Evolutionary conservation across 2,797 vertebrate genomes (phyloP), one percentile per base, ranked within the genome.

Genomic region (Melanotaenia boesemani): DNA sequence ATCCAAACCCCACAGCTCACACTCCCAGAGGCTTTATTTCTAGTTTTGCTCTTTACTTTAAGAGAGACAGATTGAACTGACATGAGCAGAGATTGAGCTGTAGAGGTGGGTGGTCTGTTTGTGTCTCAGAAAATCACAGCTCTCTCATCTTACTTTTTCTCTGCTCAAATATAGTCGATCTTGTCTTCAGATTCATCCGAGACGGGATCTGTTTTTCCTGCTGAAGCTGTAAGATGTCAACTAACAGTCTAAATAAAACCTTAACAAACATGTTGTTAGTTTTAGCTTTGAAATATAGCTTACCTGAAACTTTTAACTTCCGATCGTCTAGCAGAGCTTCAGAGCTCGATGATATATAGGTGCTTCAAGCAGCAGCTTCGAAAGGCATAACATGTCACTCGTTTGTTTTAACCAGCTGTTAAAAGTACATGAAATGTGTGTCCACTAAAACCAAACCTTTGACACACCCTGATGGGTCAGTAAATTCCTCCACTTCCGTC

Each of bases 1-100:
- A n/a, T 70, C 37, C n/a, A 69, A 76, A 62, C 10, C 57, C 18
- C 62, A 8, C 34, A 64, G n/a, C 60, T 82, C 50, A 82, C 63
- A 77, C 36, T 72, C 64, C 44, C 62, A 26, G 50, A 79, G 55
- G 6, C 5, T 36, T 59, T 24, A 69, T 34, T 46, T 70, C 61
- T 12, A 44, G 30, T 67, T 22, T 68, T 20, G 13, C 65, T 56
- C n/a, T 63, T 12, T 5, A 26, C 18, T 70, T 57, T 6, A 60
- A 70, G 41, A 55, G 20, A 37, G 24, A 54, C 6, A 60, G 41
- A 37, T 57, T 66, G 50, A 5, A 18, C 26, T 28, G 26, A 58
- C 41, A 28, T 26, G 15, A 57, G 46, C 26, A 18, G 24, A 55
- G 36, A 15, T 63, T 2, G 34, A 24, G 50, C 1, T 59, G 30